Evolutionary conservation across 2,888 invertebrate genomes (phyloP), one percentile per base, ranked within the genome.

Genomic region (Endomychus coccineus): DNA sequence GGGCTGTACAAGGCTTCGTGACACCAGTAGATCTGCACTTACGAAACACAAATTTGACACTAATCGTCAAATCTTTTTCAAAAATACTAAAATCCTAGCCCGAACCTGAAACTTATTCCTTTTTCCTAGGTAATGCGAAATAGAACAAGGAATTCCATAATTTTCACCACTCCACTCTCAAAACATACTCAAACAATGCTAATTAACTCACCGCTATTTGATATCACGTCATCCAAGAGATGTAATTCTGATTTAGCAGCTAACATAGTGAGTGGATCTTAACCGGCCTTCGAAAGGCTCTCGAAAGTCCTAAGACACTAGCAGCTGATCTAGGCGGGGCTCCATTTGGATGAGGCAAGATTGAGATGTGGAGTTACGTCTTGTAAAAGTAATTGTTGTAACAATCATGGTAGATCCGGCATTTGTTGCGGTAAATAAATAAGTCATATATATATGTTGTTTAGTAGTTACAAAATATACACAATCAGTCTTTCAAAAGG

Each of bases 311-410:
- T 34, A 80, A 68, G 11, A 80, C 67, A 36, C 77, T 78, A 27
- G 77, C 77, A 16, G 71, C 75, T 35, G 67, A 62, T 40, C 67
- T 63, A 2, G 69, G 69, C 6, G 74, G 74, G 7, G 69, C 70
- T 13, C 73, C 74, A 3, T 70, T 75, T 2, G 79, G 78, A 65
- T 79, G 79, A 24, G 78, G 77, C 67, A 77, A 76, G 70, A 85
- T 78, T 28, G 77, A 77, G 43, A 76, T 67, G n/a, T 82, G 81
- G 24, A 82, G 81, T n/a, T 33, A 83, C 82, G 27, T 79, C 78
- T 41, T 80, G 81, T 39, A 79, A 73, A 11, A 71, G 73, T 49
- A 87, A 82, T 68, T 88, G 89, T 69, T 91, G 91, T 66, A 90
- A 71, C 45, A 83, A 67, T 65, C 86, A 75, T 17, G 86, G 86